These are phyloP conservation scores for Temnothorax longispinosus DNA, from an alignment of 1,140 invertebrate species.

Conservation along the genomic window DNA sequence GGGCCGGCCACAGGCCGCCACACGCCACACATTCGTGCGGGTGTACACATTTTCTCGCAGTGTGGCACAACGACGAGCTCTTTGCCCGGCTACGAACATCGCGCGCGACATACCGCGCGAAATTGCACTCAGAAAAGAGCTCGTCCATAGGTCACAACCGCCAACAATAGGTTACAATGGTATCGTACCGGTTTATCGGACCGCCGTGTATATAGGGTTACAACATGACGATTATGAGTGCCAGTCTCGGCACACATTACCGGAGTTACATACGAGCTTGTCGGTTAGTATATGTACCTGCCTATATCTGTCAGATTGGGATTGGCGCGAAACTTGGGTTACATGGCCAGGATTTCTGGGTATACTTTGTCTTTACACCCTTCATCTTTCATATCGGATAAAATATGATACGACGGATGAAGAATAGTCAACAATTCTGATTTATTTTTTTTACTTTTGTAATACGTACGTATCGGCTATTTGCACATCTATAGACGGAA, in stretches of 20 bases:
- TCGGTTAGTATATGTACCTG: not conserved
- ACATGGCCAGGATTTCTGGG: not conserved
- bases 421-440: not conserved
- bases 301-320: slow-evolving; percentile 20
- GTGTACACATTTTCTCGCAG: slow-evolving; percentile 54
- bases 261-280: not conserved
- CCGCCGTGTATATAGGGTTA: slow-evolving; percentile 17
- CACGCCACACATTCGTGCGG: slow-evolving; percentile 39
- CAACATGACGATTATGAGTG: slow-evolving; percentile 46
- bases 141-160: slow-evolving; percentile 9
- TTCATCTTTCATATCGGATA: not conserved
- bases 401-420: not conserved
- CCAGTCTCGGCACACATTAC: slow-evolving; percentile 3
- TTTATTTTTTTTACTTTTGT: not conserved
- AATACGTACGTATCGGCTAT: not conserved
- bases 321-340: not conserved
- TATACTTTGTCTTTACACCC: not conserved
- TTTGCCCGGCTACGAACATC: slow-evolving; percentile 45
- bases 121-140: slow-evolving; percentile 54
- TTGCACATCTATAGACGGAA: not conserved
- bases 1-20: slow-evolving; percentile 39
- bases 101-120: slow-evolving; percentile 45
- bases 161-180: slow-evolving; percentile 28
- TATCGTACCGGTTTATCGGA: slow-evolving; percentile 42
- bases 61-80: slow-evolving; percentile 28